phyloP scores from a whole-genome alignment of 1,140 invertebrate genomes.

The Mamestra configurata region DNA sequence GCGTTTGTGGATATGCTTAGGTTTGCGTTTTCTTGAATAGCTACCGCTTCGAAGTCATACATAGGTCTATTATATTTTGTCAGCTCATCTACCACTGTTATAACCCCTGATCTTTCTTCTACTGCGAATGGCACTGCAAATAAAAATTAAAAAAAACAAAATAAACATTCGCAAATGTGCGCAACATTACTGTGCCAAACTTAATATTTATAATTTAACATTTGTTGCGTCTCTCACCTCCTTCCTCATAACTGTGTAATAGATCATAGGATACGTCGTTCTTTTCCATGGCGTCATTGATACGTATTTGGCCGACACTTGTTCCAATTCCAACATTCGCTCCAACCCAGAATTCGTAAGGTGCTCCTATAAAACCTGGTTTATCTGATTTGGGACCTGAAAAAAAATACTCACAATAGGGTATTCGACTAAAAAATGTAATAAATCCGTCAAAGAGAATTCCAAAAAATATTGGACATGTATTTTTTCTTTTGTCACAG shows the following conservation, averaged over 20 bases:
- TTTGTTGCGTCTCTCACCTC: constrained; percentile 87
- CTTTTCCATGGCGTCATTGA: constrained; percentile 91
- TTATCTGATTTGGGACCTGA: constrained; percentile 86
- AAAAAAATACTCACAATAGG: constrained; percentile 61
- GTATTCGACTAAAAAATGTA: too few relatives aligned
- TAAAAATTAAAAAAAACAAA: constrained; percentile 45
- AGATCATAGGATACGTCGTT: constrained; percentile 92
- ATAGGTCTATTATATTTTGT: constrained; percentile 90
- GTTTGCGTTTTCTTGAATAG: constrained; percentile 89
- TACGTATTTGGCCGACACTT: constrained; percentile 94
- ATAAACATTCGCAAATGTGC: too few relatives aligned
- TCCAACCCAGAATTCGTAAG: constrained; percentile 96
- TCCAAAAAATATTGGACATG: too few relatives aligned
- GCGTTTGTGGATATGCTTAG: constrained; percentile 93
- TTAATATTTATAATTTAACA: too few relatives aligned
- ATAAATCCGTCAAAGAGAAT: too few relatives aligned
- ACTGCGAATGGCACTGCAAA: constrained; percentile 95
- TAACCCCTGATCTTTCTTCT: constrained; percentile 95
- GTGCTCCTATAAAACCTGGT: constrained; percentile 95
- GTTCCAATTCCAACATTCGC: constrained; percentile 94
- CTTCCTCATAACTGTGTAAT: constrained; percentile 94
- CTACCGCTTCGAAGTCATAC: constrained; percentile 95
- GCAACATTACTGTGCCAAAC: too few relatives aligned
- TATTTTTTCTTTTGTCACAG: too few relatives aligned
- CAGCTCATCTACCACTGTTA: constrained; percentile 94